phyloP scores from a whole-genome alignment of 35 echinoderm and acorn worm species.

The Ophioderma brevispina region DNA sequence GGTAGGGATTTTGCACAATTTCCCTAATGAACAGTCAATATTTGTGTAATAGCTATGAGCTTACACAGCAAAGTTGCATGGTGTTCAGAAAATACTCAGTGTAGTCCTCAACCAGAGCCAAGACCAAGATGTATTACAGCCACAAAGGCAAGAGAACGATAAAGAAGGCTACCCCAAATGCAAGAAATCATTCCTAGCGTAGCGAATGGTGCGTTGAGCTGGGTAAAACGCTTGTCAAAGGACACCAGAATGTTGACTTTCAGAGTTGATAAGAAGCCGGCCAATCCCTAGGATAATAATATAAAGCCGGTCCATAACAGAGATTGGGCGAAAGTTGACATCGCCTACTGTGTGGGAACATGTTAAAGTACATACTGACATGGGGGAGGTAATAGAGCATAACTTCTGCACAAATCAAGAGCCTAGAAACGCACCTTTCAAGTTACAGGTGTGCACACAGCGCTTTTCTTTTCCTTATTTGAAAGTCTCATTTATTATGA shows the following conservation, averaged over 20 bases:
- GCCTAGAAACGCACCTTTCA: too few species aligned
- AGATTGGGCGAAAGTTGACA: background rate
- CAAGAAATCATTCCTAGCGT: slow-evolving; percentile 1
- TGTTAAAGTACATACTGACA: too few species aligned
- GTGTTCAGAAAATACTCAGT: background rate
- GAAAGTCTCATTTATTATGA: too few species aligned
- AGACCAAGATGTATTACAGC: background rate
- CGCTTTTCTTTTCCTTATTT: too few species aligned
- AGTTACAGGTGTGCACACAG: too few species aligned
- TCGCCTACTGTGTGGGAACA: background rate
- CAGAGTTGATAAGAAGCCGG: background rate
- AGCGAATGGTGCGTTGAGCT: background rate
- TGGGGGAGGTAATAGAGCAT: too few species aligned
- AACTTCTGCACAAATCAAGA: too few species aligned
- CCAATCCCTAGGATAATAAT: background rate
- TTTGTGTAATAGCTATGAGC: too few species aligned
- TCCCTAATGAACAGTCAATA: too few species aligned
- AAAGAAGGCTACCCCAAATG: background rate
- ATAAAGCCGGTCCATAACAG: background rate
- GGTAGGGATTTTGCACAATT: too few species aligned
- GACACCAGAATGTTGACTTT: slow-evolving; percentile 3
- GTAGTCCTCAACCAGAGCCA: background rate
- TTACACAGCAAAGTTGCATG: background rate
- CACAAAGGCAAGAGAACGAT: slow-evolving; percentile 12
- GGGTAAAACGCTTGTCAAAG: slow-evolving; percentile 14